phyloP scores from a whole-genome alignment of 2,888 invertebrate genomes.

The Drosophila mayaguana region DNA sequence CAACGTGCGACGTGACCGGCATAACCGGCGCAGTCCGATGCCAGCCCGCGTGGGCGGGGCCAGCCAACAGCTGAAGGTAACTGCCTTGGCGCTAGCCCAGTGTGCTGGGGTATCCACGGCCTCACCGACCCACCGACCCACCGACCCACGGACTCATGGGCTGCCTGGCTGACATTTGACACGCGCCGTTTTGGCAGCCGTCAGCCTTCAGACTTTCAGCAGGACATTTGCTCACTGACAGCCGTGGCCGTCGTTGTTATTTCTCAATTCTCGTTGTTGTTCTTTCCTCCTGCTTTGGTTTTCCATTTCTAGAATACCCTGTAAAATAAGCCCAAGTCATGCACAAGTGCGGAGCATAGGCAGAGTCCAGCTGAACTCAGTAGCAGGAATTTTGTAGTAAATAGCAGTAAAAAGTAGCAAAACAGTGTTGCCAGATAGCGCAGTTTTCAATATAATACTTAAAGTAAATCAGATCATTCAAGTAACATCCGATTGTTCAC shows the following conservation, averaged over 20 bases:
- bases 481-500: no score
- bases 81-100: slow-evolving; percentile 4
- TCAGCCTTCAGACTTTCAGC: slow-evolving; percentile 45
- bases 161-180: slow-evolving; percentile 75
- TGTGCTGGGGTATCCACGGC: slow-evolving; percentile 4
- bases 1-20: slow-evolving; percentile 82
- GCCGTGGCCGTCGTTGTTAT: slow-evolving; percentile 37
- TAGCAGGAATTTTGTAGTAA: no score
- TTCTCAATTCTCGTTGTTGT: slow-evolving; percentile 17
- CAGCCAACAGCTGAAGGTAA: slow-evolving; percentile 8
- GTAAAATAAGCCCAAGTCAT: neutral
- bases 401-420: no score
- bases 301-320: slow-evolving; percentile 33
- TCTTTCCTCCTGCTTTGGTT: neutral
- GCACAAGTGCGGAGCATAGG: neutral
- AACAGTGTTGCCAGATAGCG: no score
- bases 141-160: slow-evolving; percentile 2
- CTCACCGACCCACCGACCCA: slow-evolving; percentile 10
- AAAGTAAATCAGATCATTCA: no score
- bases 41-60: neutral
- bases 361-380: neutral
- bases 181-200: slow-evolving; percentile 72
- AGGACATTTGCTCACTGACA: slow-evolving; percentile 51
- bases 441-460: no score
- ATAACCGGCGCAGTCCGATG: slow-evolving; percentile 55